Evolutionary conservation across 2,113 vertebrate genomes (phyloP), one percentile per base, ranked within the genome.

Genomic region (Trinectes maculatus): DNA sequence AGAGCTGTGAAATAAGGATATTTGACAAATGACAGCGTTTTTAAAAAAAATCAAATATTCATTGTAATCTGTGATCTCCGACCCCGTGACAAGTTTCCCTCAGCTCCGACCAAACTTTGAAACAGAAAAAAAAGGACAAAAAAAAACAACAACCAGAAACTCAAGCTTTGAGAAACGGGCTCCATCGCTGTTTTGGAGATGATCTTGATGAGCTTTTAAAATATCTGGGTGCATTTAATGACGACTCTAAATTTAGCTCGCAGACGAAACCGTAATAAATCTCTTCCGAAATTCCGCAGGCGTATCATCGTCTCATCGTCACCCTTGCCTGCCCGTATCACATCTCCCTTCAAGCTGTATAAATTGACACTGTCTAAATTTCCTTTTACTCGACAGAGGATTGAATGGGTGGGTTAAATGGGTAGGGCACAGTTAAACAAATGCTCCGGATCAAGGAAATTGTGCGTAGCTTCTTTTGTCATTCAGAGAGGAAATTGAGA

Each of bases 371-470:
- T 39, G 83, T 89, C 79, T 86, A 86, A 86, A 90, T 87, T 86
- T 84, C 79, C 84, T 86, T 88, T 87, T 71, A 86, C 74, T 37
- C 71, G 82, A 80, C 84, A 54, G 69, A 86, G 84, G 69, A 78
- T 61, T 86, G 77, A 86, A 89, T 73, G 78, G 84, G 84, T 31
- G 83, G 90, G 90, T 91, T 91, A 91, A 91, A 88, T 68, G 80
- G 87, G 74, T 52, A 85, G 88, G 88, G 85, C 87, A 67, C 85
- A 48, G 88, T 91, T 89, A 91, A 91, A 91, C 89, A 91, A 91
- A 91, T 83, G 88, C 87, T 85, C 85, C 84, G 82, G 85, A 90
- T 91, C 85, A 90, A 90, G 90, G 87, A 90, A 91, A 91, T 90
- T 89, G 88, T 87, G 88, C 87, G 81, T 86, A 84, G 83, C 87